A percentile compares a stretch with the other conserved stretches of the same genome.
These are phyloP conservation scores for Polymixis flavicincta DNA, from an alignment of 2,888 invertebrate species.

Conservation along the genomic window DNA sequence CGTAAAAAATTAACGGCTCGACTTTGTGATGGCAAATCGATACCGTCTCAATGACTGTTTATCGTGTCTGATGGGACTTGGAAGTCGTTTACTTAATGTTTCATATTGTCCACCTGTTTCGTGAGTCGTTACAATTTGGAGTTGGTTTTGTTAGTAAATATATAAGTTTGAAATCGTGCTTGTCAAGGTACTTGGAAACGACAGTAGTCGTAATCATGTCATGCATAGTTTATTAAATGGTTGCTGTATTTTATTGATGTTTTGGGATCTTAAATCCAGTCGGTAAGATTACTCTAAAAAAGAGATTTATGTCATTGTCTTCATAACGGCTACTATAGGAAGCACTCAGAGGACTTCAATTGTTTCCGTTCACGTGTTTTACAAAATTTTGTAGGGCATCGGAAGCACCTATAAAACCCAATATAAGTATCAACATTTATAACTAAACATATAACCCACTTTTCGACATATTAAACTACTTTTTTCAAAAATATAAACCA, in stretches of 20 bases:
- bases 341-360: neutral
- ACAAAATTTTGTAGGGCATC: neutral
- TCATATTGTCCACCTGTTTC: slow-evolving; percentile 54
- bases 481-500: neutral
- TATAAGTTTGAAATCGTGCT: slow-evolving; percentile 46
- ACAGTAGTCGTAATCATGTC: slow-evolving; percentile 32
- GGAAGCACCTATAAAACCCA: neutral
- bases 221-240: slow-evolving; percentile 32
- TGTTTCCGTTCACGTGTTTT: neutral
- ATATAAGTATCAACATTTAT: too few relatives aligned
- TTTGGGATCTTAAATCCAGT: neutral
- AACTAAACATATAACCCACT: too few relatives aligned
- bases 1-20: slow-evolving; percentile 86
- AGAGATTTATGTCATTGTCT: neutral
- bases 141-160: slow-evolving; percentile 35
- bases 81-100: slow-evolving; percentile 56
- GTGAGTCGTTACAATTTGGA: slow-evolving; percentile 40
- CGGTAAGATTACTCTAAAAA: neutral
- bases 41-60: slow-evolving; percentile 66
- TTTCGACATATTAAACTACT: too few relatives aligned
- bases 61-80: slow-evolving; percentile 51
- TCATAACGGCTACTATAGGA: neutral
- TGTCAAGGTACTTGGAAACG: slow-evolving; percentile 8
- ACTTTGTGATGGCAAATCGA: slow-evolving; percentile 86
- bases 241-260: slow-evolving; percentile 11